phyloP scores from a whole-genome alignment of 2,113 vertebrate genomes.

The Oceanites oceanicus region DNA sequence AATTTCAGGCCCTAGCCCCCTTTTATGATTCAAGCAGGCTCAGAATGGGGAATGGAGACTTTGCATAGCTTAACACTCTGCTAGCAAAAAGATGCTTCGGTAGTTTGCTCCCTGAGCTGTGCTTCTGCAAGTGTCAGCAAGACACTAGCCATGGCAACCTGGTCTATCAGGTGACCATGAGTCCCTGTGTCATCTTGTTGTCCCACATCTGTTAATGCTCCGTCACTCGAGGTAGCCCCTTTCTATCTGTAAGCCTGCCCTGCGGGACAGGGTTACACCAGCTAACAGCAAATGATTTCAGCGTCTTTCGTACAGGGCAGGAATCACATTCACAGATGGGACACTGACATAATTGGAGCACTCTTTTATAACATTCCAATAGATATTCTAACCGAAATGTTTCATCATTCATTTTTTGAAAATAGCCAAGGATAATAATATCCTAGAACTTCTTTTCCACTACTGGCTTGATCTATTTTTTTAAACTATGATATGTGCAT shows the following conservation, averaged over 20 bases:
- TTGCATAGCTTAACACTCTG: neutral
- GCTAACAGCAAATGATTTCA: neutral
- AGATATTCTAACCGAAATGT: slow-evolving; percentile 49
- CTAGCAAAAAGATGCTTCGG: neutral
- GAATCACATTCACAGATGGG: slow-evolving; percentile 49
- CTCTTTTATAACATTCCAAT: slow-evolving; percentile 23
- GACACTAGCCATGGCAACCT: fast-evolving
- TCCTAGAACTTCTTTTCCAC: slow-evolving; percentile 65
- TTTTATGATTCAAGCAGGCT: neutral
- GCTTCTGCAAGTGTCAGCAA: neutral
- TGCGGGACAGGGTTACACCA: neutral
- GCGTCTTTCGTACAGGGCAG: neutral
- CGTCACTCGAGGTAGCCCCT: neutral
- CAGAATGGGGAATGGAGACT: neutral
- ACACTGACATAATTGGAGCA: slow-evolving; percentile 20
- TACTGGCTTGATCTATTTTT: slow-evolving; percentile 60
- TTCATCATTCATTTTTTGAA: slow-evolving; percentile 57
- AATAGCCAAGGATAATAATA: slow-evolving; percentile 67
- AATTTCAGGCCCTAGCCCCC: neutral
- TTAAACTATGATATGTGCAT: slow-evolving; percentile 67
- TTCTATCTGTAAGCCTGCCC: neutral
- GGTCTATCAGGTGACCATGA: fast-evolving
- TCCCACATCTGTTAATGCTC: neutral
- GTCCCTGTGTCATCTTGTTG: neutral
- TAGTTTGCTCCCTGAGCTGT: neutral